These are phyloP conservation scores for Helostoma temminkii DNA, from an alignment of 2,797 vertebrate genomes.

Conservation along the genomic window DNA sequence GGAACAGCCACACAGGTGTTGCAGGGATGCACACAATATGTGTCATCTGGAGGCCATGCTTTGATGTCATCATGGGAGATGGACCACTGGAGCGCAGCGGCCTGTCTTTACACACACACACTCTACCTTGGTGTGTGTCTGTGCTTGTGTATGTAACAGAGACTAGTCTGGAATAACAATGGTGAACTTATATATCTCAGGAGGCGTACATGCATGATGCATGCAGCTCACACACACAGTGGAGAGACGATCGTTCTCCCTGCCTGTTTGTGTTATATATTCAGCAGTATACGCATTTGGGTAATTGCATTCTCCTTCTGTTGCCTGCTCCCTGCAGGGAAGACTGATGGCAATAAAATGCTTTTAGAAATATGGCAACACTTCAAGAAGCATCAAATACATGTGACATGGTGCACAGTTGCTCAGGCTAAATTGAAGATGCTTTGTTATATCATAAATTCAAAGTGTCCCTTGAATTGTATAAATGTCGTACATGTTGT, in stretches of 20 bases:
- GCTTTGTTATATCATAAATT: constrained; percentile 13
- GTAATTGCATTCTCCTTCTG: constrained; percentile 63
- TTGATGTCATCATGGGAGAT: constrained; percentile 45
- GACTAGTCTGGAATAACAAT: constrained; percentile 57
- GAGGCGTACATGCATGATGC: constrained; percentile 46
- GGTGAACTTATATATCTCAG: constrained; percentile 42
- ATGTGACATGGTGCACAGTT: constrained; percentile 1
- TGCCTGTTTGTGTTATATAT: constrained; percentile 46
- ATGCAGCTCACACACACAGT: constrained; percentile 56
- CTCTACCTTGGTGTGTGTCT: no score
- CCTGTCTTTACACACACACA: constrained; percentile 42
- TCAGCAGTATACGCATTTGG: constrained; percentile 57
- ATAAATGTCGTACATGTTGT: constrained; percentile 13
- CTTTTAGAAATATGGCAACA: constrained; percentile 44
- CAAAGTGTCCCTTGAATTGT: constrained; percentile 22
- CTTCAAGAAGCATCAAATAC: constrained; percentile 44
- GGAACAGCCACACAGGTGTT: constrained; percentile 26
- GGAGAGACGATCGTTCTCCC: constrained; percentile 22
- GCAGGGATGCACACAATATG: neutral
- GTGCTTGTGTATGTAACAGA: constrained; percentile 13
- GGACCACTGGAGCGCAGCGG: constrained; percentile 27
- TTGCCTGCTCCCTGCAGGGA: constrained; percentile 47
- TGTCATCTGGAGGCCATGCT: constrained; percentile 51
- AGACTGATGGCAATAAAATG: constrained; percentile 55
- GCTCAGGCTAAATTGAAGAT: constrained; percentile 24